Evolutionary conservation across 2,797 vertebrate genomes (phyloP).

Genomic region (Paguma larvata): DNA sequence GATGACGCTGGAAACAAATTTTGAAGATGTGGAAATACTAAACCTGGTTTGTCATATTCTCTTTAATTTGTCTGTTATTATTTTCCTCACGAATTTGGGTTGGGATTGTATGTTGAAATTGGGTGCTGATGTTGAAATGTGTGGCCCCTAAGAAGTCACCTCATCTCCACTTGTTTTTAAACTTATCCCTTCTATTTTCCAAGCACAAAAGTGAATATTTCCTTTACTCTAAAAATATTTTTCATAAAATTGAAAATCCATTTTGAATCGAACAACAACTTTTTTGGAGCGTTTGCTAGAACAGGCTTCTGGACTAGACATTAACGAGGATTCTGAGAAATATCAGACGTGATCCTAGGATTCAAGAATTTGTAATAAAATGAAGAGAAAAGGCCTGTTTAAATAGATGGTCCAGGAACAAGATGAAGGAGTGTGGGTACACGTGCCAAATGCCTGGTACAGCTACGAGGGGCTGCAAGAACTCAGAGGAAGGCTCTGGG

Average conservation of each 20-base stretch:
- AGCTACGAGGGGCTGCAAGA: background rate
- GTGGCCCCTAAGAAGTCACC: background rate
- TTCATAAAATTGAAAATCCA: conserved; percentile 38
- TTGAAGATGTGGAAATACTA: background rate
- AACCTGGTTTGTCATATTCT: background rate
- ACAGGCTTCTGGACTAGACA: conserved; percentile 52
- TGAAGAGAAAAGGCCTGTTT: conserved; percentile 43
- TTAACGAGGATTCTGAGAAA: conserved; percentile 57
- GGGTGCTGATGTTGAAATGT: background rate
- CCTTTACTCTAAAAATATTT: conserved; percentile 55
- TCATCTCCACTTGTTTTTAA: background rate
- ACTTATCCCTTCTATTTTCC: conserved; percentile 8
- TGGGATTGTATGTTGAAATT: background rate
- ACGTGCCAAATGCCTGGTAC: background rate
- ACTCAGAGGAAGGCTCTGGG: background rate
- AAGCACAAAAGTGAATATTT: conserved; percentile 51
- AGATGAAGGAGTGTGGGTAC: background rate
- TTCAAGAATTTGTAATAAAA: conserved; percentile 73
- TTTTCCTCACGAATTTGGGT: background rate
- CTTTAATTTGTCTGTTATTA: background rate
- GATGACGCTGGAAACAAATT: background rate
- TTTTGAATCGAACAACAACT: conserved; percentile 50
- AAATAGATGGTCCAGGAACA: conserved; percentile 9
- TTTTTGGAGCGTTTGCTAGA: conserved; percentile 24
- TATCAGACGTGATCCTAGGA: conserved; percentile 63